Conservation (phyloP, 2,797 vertebrate species). For the Thripadectes ignobilis region DNA sequence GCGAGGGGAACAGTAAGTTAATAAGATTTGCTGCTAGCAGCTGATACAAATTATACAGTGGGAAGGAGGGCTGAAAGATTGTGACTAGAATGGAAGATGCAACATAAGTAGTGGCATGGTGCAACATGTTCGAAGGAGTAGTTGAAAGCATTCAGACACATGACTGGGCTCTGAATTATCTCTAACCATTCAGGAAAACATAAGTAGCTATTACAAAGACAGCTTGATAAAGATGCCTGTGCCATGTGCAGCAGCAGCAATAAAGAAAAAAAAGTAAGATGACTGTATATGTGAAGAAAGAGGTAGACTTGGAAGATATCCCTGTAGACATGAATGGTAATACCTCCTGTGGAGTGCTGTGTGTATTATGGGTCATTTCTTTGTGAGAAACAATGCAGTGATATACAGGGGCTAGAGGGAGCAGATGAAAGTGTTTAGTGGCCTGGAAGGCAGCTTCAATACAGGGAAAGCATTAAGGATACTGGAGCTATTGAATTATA, state of each 20-base stretch:
- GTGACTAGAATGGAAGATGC: not conserved
- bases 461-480: not conserved
- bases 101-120: not conserved
- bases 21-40: not conserved
- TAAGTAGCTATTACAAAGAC: slow-evolving; percentile 40
- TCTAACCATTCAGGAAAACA: slow-evolving; percentile 37
- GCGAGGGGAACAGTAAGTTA: not conserved
- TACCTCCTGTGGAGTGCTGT: not conserved
- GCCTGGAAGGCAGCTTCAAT: not conserved
- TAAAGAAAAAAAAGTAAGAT: not conserved
- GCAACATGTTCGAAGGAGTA: slow-evolving; percentile 12
- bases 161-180: slow-evolving; percentile 46
- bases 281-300: not conserved
- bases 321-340: not conserved
- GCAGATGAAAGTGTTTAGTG: slow-evolving; percentile 3
- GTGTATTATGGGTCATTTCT: not conserved
- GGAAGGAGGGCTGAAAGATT: not conserved
- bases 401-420: not conserved
- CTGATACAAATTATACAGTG: not conserved
- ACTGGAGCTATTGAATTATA: not conserved
- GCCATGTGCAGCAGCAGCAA: not conserved
- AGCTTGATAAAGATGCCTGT: slow-evolving; percentile 44
- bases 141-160: slow-evolving; percentile 34
- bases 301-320: not conserved
- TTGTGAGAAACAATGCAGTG: not conserved